phyloP scores from a whole-genome alignment of 1,140 invertebrate species.

The Fopius arisanus region DNA sequence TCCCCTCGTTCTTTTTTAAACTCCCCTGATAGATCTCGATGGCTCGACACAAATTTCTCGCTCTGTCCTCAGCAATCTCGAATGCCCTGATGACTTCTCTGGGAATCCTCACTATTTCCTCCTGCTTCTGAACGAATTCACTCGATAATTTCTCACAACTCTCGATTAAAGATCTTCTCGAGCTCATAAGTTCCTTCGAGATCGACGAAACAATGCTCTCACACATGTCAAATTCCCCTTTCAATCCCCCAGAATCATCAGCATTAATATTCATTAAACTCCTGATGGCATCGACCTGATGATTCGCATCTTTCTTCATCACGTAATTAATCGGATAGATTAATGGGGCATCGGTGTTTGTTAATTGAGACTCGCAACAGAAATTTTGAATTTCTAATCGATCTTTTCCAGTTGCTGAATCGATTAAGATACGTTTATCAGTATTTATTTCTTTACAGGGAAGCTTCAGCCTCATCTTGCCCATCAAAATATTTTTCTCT shows the following conservation, averaged over 20 bases:
- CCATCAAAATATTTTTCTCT: neutral
- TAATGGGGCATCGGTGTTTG: neutral
- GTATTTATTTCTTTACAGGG: slow-evolving; percentile 14
- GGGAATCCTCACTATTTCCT: slow-evolving; percentile 5
- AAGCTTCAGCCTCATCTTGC: neutral
- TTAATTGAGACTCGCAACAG: slow-evolving; percentile 5
- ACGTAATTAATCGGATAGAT: neutral
- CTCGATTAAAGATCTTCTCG: neutral
- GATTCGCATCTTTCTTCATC: neutral
- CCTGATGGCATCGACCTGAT: neutral
- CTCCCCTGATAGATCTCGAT: slow-evolving; percentile 29
- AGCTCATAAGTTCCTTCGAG: neutral
- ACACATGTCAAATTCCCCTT: neutral
- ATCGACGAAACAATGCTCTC: neutral
- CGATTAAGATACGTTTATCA: neutral
- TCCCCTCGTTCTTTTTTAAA: neutral
- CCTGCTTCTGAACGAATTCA: neutral
- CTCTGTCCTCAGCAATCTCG: slow-evolving; percentile 31
- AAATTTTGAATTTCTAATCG: slow-evolving; percentile 4
- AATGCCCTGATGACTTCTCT: slow-evolving; percentile 33
- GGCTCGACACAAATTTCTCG: slow-evolving; percentile 36
- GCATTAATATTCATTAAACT: slow-evolving; percentile 8
- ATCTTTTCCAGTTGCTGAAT: slow-evolving; percentile 10
- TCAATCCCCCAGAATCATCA: neutral
- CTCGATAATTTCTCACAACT: neutral